Evolutionary conservation across 2,113 vertebrate genomes (phyloP), one percentile per base, ranked within the genome.

Genomic region (Podilymbus podiceps): DNA sequence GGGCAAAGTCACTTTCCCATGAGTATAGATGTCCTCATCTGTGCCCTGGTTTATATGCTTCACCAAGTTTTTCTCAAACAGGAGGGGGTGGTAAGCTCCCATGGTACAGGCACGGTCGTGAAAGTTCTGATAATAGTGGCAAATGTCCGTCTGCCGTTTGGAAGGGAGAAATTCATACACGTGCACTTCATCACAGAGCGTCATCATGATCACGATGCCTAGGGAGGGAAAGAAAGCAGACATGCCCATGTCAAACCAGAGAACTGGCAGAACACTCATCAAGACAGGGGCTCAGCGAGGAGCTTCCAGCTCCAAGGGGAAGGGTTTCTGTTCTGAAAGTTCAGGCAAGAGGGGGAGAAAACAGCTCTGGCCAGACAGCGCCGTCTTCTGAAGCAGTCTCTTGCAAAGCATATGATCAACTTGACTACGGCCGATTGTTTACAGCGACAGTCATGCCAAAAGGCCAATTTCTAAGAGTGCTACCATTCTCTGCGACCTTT

Each of bases 201-300:
- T 98, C 98, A 98, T 97, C 98, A 98, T 98, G 85, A 98, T 90
- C 60, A 98, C 25, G 9, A 98, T 98, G 52, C 98, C 98, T 99
- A 46, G 0, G 31, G 73, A 86, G 64, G 62, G 60, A 22, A 91
- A 40, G 50, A 90, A 33, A 81, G 77, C 31, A 82, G 23, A 89
- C 13, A 69, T 1, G 33, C 31, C 71, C 17, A 2, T 0, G 3
- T 90, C 73, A 84, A 55, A 55, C 4, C 64, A 56, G 21, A 52
- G 59, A 86, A n/a, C 11, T 1, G 0, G 8, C 0, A 0, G 3
- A 25, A 23, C 8, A 4, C 4, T 21, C 56, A 28, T 12, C 1
- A 4, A 59, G n/a, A 55, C 28, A 30, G 64, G 42, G 1, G 6
- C 56, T 28, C 72, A 75, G 73, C 47, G 50, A 46, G 64, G 28